Evolutionary conservation across 2,113 vertebrate species (phyloP).

Genomic region (Bambusicola thoracicus): DNA sequence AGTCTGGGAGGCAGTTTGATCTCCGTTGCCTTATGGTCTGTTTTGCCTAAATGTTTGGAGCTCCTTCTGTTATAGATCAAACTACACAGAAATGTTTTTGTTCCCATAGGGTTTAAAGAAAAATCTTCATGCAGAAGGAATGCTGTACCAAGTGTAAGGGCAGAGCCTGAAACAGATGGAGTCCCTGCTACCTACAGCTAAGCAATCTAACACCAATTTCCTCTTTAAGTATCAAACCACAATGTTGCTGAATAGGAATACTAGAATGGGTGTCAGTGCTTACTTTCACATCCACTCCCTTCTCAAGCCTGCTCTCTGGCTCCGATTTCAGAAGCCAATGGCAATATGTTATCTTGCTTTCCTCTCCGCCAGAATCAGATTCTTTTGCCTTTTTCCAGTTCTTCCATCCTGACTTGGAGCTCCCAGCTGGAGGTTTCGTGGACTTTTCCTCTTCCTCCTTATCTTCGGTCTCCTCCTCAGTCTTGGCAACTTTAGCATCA

Average conservation of each 20-base stretch:
- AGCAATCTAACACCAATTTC: neutral
- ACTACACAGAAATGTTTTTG: neutral
- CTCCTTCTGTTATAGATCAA: neutral
- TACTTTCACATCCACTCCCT: slow-evolving; percentile 93
- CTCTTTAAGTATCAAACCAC: neutral
- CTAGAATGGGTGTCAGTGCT: neutral
- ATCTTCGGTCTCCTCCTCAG: neutral
- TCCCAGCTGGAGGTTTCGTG: slow-evolving; percentile 1
- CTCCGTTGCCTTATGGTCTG: neutral
- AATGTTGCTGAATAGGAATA: neutral
- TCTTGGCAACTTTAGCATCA: slow-evolving; percentile 65
- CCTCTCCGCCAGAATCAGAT: neutral
- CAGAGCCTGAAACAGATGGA: neutral
- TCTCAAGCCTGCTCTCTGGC: slow-evolving; percentile 92
- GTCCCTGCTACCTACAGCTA: neutral
- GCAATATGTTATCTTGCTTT: slow-evolving; percentile 45
- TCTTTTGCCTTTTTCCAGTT: slow-evolving; percentile 45
- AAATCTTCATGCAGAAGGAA: neutral
- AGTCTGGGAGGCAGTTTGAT: neutral
- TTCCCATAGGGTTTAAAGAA: neutral
- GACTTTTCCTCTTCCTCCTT: slow-evolving; percentile 49
- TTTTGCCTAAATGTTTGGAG: neutral
- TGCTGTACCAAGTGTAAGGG: neutral
- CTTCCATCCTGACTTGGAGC: slow-evolving; percentile 46
- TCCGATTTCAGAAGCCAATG: slow-evolving; percentile 98